Base-by-base conservation (phyloP, 2,888 invertebrate genomes). In the Pegoplata infirma region DNA sequence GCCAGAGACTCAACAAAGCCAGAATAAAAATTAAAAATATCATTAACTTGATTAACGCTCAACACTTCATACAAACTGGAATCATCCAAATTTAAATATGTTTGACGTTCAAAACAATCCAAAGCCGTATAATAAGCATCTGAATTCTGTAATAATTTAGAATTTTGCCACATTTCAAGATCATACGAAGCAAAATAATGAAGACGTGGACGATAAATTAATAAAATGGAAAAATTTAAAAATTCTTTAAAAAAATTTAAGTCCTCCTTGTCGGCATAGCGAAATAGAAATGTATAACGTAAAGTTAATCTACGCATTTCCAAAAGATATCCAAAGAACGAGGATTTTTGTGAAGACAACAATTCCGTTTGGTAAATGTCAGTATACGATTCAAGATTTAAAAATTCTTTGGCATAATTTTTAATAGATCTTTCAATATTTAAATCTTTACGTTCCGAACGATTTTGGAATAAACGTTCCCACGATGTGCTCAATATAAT, bases 151-250 rank as follows among this genome's bases (percentile, higher is more conserved):
- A 88, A 81, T 3, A 88, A 17, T 0, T 82, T 63, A 0, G 88
- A 87, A 16, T 83, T 81, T 2, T 81, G 75, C 88, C 88, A 88
- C 75, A 89, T 80, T 28, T 86, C 82, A 44, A 85, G 74, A 2
- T 84, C 86, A 63, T 86, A 84, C 0, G 87, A 86, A 63, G 88
- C 85, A 75, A 87, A 88, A 44, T 88, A 89, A 21, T 88, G 88
- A 8, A 85, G 85, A 5, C 86, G 84, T 3, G 88, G 88, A 2
- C 86, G 84, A 36, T 84, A 80, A n/a, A 83, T 40, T 0, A 84
- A 72, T 10, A 87, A 72, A 17, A 88, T 82, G 10, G 83, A 83
- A 28, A 88, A 88, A 59, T 87, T 80, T 1, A 88, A 59, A 58
- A 88, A 88, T 23, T 86, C 85, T 0, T 85, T 83, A 23, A 88